Conservation (phyloP, 2,797 vertebrate species). For the Lacerta bilineata region DNA sequence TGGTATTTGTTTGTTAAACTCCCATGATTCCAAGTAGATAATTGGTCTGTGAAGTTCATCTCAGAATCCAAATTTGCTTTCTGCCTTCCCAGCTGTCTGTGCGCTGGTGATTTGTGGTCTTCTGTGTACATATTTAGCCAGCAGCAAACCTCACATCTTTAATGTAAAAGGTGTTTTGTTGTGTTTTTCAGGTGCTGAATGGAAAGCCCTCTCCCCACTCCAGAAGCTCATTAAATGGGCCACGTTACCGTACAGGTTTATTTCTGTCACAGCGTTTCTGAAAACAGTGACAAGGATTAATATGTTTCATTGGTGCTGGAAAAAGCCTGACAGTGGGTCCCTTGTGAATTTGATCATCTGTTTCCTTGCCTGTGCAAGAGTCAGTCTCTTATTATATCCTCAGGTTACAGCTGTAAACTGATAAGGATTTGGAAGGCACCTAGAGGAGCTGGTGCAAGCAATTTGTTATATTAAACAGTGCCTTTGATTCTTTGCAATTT, state of each 20-base stretch:
- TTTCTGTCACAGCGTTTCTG: constrained; percentile 86
- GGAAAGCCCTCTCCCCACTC: constrained; percentile 80
- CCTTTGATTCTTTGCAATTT: constrained; percentile 79
- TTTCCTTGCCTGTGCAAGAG: constrained; percentile 82
- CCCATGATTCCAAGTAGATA: constrained; percentile 97
- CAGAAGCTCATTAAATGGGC: constrained; percentile 89
- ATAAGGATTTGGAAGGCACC: constrained; percentile 79
- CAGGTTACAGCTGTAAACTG: constrained; percentile 85
- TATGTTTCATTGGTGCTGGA: constrained; percentile 85
- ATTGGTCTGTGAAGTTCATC: constrained; percentile 94
- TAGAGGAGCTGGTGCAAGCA: constrained; percentile 73
- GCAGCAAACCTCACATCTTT: constrained; percentile 88
- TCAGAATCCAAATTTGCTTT: constrained; percentile 90
- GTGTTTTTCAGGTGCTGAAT: constrained; percentile 88
- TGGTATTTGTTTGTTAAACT: constrained; percentile 96
- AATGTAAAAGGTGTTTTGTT: constrained; percentile 91
- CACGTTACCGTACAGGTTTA: constrained; percentile 89
- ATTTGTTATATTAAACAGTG: constrained; percentile 83
- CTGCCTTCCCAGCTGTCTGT: constrained; percentile 89
- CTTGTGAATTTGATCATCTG: constrained; percentile 88
- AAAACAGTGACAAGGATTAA: constrained; percentile 89
- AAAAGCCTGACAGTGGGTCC: constrained; percentile 83
- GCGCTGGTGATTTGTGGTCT: constrained; percentile 88
- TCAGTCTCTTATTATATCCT: constrained; percentile 84
- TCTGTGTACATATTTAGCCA: constrained; percentile 90